Evolutionary conservation across 2,888 invertebrate genomes (phyloP), one percentile per base, ranked within the genome.

Genomic region (Cheilosia urbana): DNA sequence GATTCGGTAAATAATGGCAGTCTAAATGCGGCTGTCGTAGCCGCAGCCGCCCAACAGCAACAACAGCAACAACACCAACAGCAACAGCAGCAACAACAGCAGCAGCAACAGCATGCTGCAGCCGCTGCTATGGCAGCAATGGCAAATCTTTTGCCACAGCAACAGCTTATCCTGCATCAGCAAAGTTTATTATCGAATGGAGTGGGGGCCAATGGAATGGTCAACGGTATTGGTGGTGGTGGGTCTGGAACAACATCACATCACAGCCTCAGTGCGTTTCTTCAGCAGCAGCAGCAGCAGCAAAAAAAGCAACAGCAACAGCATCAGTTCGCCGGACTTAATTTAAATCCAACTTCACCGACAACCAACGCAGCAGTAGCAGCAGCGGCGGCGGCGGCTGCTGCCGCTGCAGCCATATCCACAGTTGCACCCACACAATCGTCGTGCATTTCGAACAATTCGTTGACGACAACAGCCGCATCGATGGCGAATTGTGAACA

Each of bases 71-170:
- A 90, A 34, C 89, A 89, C 47, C 91, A 90, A 17, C 90, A 89
- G 66, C 88, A 89, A 82, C 90, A 89, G 88, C 90, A 89, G 88
- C 90, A 89, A 53, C 91, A 89, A 65, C 90, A 88, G 62, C 90
- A 89, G 30, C 90, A 88, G 69, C 90, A 88, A 87, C 90, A 34
- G 88, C 89, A 78, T 88, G 91, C 90, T 37, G 91, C 91, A 17
- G 91, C 91, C 62, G 91, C 91, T 68, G 91, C 91, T 19, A 91
- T 91, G 91, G 92, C 91, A 24, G 91, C 91, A 13, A 91, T 91
- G 91, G 91, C 91, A 80, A 91, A 91, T 89, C 89, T 91, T 88
- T 89, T 42, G 88, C 90, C 87, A 88, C 90, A 60, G 87, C 91
- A 76, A 88, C 90, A 75, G 69, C 88, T 89, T 57, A 89, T 90